Evolutionary conservation across 2,797 vertebrate species (phyloP).

Genomic region (Echeneis naucrates): DNA sequence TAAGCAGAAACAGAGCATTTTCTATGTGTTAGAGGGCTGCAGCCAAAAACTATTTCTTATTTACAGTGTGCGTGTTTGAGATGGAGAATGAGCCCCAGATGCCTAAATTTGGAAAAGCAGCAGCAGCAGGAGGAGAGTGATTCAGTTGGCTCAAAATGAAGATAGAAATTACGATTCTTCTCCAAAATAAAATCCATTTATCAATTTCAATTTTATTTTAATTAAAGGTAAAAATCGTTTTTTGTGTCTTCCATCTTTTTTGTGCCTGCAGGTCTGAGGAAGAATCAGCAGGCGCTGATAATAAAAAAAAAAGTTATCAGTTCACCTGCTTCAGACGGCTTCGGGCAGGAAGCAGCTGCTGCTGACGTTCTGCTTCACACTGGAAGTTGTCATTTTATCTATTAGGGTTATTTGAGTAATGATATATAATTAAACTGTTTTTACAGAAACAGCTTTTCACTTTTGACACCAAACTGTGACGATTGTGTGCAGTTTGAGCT

Average conservation of each 20-base stretch:
- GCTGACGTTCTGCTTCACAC: background rate
- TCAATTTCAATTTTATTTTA: background rate
- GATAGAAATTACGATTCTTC: slow-evolving; percentile 32
- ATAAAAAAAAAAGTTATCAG: background rate
- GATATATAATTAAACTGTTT: slow-evolving; percentile 21
- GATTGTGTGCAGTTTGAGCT: slow-evolving; percentile 1
- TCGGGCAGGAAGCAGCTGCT: slow-evolving; percentile 3
- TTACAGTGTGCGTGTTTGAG: slow-evolving; percentile 22
- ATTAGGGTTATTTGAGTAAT: slow-evolving; percentile 3
- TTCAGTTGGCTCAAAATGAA: slow-evolving; percentile 38
- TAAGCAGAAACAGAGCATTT: slow-evolving; percentile 33
- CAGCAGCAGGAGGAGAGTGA: slow-evolving; percentile 46
- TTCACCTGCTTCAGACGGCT: slow-evolving; percentile 1
- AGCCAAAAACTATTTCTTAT: slow-evolving; percentile 45
- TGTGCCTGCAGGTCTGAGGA: slow-evolving; percentile 2
- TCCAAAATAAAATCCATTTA: background rate
- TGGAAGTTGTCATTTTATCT: background rate
- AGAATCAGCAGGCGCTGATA: background rate
- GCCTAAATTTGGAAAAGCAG: slow-evolving; percentile 39
- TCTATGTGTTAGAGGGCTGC: slow-evolving; percentile 16
- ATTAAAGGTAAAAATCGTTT: background rate
- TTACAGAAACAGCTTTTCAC: slow-evolving; percentile 1
- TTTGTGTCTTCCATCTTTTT: background rate
- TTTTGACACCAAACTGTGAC: background rate
- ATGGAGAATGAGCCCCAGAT: slow-evolving; percentile 29